phyloP scores from a whole-genome alignment of 1,140 invertebrate species.

The Lerema accius region DNA sequence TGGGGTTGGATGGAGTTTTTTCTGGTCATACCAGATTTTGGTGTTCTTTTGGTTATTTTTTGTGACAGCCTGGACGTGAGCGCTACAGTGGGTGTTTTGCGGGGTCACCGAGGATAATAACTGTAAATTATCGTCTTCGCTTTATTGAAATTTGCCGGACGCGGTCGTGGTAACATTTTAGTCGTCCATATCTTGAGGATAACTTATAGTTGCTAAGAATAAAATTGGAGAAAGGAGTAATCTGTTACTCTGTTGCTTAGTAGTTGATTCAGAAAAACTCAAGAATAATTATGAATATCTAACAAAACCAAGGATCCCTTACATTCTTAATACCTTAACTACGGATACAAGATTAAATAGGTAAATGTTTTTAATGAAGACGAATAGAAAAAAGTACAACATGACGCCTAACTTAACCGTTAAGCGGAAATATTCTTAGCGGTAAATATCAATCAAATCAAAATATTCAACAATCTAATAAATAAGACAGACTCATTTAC shows the following conservation, averaged over 20 bases:
- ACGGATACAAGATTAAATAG: too few species aligned
- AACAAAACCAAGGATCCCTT: too few species aligned
- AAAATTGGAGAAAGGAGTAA: too few species aligned
- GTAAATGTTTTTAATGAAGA: too few species aligned
- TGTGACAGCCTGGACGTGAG: constrained; percentile 62
- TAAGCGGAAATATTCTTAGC: too few species aligned
- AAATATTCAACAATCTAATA: not conserved
- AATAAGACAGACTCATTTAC: not conserved
- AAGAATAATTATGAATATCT: too few species aligned
- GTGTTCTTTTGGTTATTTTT: constrained; percentile 71
- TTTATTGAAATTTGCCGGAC: constrained; percentile 78
- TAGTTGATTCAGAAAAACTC: too few species aligned
- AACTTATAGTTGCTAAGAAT: not conserved
- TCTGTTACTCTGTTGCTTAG: too few species aligned
- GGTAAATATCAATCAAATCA: too few species aligned
- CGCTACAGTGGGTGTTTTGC: constrained; percentile 79
- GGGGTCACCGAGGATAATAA: constrained; percentile 80
- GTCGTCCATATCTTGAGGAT: constrained; percentile 6
- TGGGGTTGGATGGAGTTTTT: constrained; percentile 54
- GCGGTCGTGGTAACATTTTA: constrained; percentile 64
- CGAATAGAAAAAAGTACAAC: too few species aligned
- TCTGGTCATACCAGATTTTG: constrained; percentile 77
- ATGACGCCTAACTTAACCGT: too few species aligned
- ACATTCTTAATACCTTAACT: too few species aligned
- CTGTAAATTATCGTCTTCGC: constrained; percentile 79